Base-by-base conservation (phyloP, 2,888 invertebrate genomes). In the Ormyrus nitidulus region DNA sequence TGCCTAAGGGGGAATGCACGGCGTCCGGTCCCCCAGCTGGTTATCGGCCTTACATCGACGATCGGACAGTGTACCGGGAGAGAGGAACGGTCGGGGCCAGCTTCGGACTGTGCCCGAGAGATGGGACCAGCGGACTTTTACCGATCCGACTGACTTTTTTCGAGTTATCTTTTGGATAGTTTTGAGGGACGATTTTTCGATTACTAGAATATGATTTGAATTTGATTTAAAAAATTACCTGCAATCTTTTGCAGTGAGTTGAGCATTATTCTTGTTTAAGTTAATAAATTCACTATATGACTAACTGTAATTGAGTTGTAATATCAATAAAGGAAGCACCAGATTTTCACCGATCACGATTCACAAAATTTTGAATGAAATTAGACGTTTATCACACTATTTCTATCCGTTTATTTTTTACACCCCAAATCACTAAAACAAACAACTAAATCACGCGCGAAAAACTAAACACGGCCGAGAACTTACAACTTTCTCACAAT, bases 41-140 rank as follows among this genome's bases (percentile, higher is more conserved):
- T 75, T 61, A 69, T 76, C 76, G 77, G 79, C 64, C 66, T 62
- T 73, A 19, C 65, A 68, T 85, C 84, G 85, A 83, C 88, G 89
- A 90, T 90, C 89, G 89, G 88, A 87, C 84, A 87, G 86, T 87
- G 85, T 78, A 78, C 82, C 85, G 82, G 83, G 83, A 83, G 85
- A 82, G 82, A 59, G 56, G 68, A 46, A 49, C 11, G 19, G 58
- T 13, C n/a, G 79, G 80, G 51, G 46, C 62, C 84, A 86, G 87
- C 86, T 90, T 90, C 87, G 81, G 81, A 86, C 81, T 72, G 64
- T 78, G 83, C 83, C 89, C 90, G 87, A 87, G 86, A 89, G 90
- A 90, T 89, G 90, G 89, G 86, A 87, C 83, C 56, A 77, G 51
- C 7, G 56, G n/a, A 53, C 2, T 59, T 61, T 64, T 77, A 64